Evolutionary conservation across 35 echinoderm and acorn worm species (phyloP), one percentile per base, ranked within the genome.

Genomic region (Heliocidaris tuberculata): DNA sequence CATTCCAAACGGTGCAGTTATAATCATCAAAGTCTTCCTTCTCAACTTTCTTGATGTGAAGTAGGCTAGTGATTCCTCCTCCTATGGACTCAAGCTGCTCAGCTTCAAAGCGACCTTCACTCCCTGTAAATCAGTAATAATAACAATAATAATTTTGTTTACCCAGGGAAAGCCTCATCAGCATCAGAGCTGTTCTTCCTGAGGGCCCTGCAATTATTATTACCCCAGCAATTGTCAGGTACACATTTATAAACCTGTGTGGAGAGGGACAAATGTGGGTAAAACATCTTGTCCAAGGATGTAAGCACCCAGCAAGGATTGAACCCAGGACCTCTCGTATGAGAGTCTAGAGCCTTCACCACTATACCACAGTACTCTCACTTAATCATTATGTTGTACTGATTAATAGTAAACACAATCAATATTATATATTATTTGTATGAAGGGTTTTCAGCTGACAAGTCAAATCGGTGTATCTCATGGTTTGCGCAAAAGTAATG

Each of bases 1-100:
- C 92, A 32, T 98, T 97, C 48, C 93, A 95, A 70, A 98, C 95
- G 17, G 97, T 98, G 88, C 97, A 98, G 56, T 98, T 98, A 70
- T 98, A 98, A 47, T 96, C 92, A 5, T 35, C 94, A 86, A 96
- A 97, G 86, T 98, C 97, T 21, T 90, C 92, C 7, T 42, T 92
- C 30, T 94, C 15, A 11, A 95, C 96, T 54, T 95, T 96, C 12
- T 92, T 85, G 31, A 98, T 98, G 3, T 61, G 94, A 13, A 98
- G 95, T 13, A 94, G 88, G 48, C 97, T 96, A 15, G 90, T 21
- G 50, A 95, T 86, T 31, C 94, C 96, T 21, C 97, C 96, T 24
- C 32, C 94, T 24, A 90, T 60, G 9, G 27, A 86, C 48, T 95
- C 94, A 10, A 90, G 92, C 31, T 95, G 90, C 48, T 92, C 88